Base-by-base conservation (phyloP, 1,140 invertebrate species). In the Marisa cornuarietis region DNA sequence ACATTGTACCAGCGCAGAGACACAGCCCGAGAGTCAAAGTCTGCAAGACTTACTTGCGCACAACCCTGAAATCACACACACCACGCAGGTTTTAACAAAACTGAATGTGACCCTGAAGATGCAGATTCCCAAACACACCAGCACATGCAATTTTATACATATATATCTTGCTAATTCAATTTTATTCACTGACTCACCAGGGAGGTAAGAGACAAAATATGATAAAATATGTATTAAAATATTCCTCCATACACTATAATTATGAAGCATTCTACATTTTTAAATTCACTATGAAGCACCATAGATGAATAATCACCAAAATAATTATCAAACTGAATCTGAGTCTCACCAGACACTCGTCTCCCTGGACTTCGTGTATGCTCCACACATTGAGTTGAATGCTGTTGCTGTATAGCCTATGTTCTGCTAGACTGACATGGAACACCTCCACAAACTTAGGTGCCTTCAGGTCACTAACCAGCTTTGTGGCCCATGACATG, bases 1-100 rank as follows among this genome's bases (percentile, higher is more conserved):
- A 98, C 95, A 89, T 98, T 98, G 92, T 98, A 98, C 97, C 97
- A 99, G 90, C 96, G 96, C 49, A 95, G 93, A 24, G 94, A 95
- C 49, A 94, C 94, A 20, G 93, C 93, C 81, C 96, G 95, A 2
- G 95, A 94, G 89, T 95, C 95, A 89, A 98, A 99, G 91, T 98
- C 96, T 77, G 97, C 97, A 85, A 99, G 92, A 89, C 97, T 98
- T 79, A 98, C 96, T 94, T 98, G 97, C 77, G 96, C 95, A 90
- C 96, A 97, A 87, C 97, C 97, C 97, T 98, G 90, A 18, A 91
- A 86, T 52, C 11, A 49, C 11, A 31, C 71, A 73, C 74, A 51
- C 62, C 22, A 78, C 22, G 76, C 51, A 61, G 31, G n/a, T 20
- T 26, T 49, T 26, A 71, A 49, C 8, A 20, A 71, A 71, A 71